Conservation (phyloP, 2,113 vertebrate genomes). For the Eulemur rufifrons region DNA sequence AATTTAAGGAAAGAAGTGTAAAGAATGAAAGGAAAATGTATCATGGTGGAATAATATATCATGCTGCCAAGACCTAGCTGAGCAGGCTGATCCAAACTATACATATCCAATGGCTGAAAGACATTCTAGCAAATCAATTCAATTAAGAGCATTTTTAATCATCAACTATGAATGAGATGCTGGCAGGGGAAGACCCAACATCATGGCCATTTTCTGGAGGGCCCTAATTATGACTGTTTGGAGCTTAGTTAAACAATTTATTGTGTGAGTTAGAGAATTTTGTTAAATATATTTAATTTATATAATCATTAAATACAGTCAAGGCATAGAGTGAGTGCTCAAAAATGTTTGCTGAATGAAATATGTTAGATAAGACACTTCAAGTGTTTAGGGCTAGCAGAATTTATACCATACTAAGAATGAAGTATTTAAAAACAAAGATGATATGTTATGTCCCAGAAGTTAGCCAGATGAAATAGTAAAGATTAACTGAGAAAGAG, state of each 20-base stretch:
- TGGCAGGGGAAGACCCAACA: not conserved
- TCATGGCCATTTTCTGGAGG: not conserved
- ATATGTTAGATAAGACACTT: not conserved
- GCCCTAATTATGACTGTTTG: not conserved
- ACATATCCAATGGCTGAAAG: not conserved
- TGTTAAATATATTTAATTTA: not conserved
- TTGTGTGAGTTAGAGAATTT: not conserved
- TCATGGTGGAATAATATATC: too few relatives aligned
- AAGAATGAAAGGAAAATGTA: not conserved
- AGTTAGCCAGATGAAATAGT: not conserved
- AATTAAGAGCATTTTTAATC: not conserved
- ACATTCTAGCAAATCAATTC: not conserved
- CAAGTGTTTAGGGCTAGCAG: not conserved
- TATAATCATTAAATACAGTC: not conserved
- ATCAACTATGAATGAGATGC: not conserved
- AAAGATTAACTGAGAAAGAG: not conserved
- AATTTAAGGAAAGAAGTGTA: not conserved
- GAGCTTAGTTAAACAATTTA: not conserved
- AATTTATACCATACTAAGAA: not conserved
- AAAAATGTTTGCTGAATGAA: not conserved
- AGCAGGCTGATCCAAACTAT: not conserved
- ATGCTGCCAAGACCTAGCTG: not conserved
- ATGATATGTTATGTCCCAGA: not conserved
- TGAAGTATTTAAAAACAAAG: not conserved
- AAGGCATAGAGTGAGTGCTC: not conserved